Base-by-base conservation (phyloP, 2,113 vertebrate genomes). In the Nannobrachium achirus region DNA sequence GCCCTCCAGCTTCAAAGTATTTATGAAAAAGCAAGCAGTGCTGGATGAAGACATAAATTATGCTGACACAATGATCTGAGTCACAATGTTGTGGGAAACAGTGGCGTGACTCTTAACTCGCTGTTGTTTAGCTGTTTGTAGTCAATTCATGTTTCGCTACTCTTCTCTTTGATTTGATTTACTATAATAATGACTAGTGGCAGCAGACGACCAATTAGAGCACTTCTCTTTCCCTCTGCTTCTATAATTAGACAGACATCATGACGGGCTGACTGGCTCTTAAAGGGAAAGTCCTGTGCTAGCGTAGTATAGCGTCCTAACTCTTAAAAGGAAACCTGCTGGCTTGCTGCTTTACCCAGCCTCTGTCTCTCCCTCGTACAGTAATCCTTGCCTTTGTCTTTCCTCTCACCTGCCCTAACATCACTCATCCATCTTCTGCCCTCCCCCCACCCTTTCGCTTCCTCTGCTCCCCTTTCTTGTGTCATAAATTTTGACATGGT, bases 211-310 rank as follows among this genome's bases (percentile, higher is more conserved):
- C 83, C 64, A 48, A 71, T 81, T 82, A 76, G 56, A 84, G 76
- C 64, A 71, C 63, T 67, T 60, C 68, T 79, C 80, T 82, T 76
- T 77, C 71, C 53, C 71, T 71, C 66, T 74, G 69, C 66, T 87
- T 76, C 89, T 89, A 90, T 91, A 90, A 90, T 91, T 91, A 92
- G 90, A 84, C 66, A 39, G 52, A 60, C 63, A 81, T 84, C 71
- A 72, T 56, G 70, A 69, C 18, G 64, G 82, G 63, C 69, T 61
- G 46, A 18, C 66, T 67, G 40, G 20, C 63, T 88, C 80, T 91
- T 91, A 91, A 92, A 90, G 90, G 86, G 82, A 66, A 86, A 80
- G 83, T 71, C 14, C 13, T 49, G 48, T 39, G 0, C 0, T n/a
- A 13, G 25, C 4, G 25, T 33, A 5, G 3, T 33, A 25, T 25